Evolutionary conservation across 2,113 vertebrate genomes (phyloP).

Genomic region (Micronycteris hirsuta): DNA sequence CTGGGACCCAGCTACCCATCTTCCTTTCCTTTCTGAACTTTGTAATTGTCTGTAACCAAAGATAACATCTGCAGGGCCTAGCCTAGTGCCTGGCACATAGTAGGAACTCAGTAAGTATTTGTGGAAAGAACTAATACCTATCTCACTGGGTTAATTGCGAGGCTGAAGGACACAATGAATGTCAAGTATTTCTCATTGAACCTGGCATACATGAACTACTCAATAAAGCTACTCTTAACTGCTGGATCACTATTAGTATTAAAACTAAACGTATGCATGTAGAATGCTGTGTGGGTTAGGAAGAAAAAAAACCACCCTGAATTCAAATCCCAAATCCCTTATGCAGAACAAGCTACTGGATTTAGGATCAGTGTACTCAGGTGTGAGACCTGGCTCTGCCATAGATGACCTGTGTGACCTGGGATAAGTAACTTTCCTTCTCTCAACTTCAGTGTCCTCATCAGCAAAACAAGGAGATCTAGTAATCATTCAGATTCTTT

Average conservation of each 20-base stretch:
- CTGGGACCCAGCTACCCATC: neutral
- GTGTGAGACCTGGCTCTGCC: neutral
- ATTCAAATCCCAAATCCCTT: neutral
- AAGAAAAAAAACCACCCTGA: neutral
- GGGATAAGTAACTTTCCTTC: neutral
- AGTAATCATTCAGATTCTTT: neutral
- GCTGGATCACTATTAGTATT: neutral
- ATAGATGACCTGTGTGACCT: neutral
- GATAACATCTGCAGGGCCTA: neutral
- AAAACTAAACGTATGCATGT: neutral
- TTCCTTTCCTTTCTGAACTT: conserved; percentile 6
- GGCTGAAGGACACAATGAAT: neutral
- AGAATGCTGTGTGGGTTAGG: neutral
- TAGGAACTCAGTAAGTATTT: neutral
- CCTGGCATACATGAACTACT: neutral
- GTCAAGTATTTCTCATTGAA: conserved; percentile 6
- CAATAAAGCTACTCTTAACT: neutral
- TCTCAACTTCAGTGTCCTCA: neutral
- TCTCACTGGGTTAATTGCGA: neutral
- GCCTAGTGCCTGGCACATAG: neutral
- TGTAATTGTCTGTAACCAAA: neutral
- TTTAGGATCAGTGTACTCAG: neutral
- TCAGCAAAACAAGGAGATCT: neutral
- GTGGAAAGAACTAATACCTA: neutral
- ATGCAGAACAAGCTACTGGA: neutral